Evolutionary conservation across 2,113 vertebrate genomes (phyloP), one percentile per base, ranked within the genome.

Genomic region (Prinia subflava): DNA sequence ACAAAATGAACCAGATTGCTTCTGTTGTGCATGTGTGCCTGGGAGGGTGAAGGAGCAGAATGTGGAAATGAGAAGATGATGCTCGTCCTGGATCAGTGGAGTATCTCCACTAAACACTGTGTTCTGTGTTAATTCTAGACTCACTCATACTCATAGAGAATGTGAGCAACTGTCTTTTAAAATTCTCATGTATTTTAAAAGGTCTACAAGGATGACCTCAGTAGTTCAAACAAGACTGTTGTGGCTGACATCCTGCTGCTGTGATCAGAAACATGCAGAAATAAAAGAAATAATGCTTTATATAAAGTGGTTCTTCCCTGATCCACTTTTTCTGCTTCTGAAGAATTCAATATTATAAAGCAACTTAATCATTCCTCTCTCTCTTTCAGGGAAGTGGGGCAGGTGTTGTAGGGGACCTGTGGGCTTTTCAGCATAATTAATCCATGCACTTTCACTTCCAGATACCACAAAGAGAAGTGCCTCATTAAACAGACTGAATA

Each of bases 401-500:
- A 90, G 49, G 62, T 92, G 73, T 60, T 95, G 86, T 68, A 90
- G 90, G 74, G 65, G 52, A 83, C 75, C 76, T 65, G 25, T 23
- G 76, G 60, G 65, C 27, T 56, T 83, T 94, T 44, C 69, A 50
- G 28, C 47, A 5, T 75, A n/a, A 80, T 94, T 97, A 92, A 96
- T 88, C 41, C 37, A 35, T 96, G 35, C 92, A 6, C 89, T 97
- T 98, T 98, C 90, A 98, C 92, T 98, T 98, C 86, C 96, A 99
- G 99, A 98, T 98, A 83, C 97, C 97, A 98, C 97, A 98, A 98
- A 97, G 94, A 98, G 98, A 98, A 99, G 98, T 97, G 97, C 98
- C 37, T 99, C 98, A 96, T 98, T 98, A 98, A 99, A 98, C 97
- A 98, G 98, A 95, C 98, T 99, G 98, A 98, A 95, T 98, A 98